Conservation (phyloP, 2,888 invertebrate species). For the Philereme transversata region DNA sequence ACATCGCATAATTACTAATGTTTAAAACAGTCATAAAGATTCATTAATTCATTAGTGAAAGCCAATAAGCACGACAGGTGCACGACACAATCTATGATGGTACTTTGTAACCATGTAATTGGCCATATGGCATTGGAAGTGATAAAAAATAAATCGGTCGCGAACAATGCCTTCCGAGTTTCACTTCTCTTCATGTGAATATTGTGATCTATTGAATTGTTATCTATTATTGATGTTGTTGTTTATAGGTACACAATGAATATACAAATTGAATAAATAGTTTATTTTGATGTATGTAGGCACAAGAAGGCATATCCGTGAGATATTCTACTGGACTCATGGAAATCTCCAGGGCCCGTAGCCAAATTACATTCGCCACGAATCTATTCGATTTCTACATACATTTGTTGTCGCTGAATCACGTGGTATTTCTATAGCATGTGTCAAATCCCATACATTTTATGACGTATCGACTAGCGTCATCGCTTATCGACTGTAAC, state of each 20-base stretch:
- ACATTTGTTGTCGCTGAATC: too few relatives aligned
- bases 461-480: too few relatives aligned
- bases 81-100: conserved; percentile 57
- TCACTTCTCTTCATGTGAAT: conserved; percentile 45
- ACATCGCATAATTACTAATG: conserved; percentile 32
- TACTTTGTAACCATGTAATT: conserved; percentile 17
- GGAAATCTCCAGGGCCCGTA: too few relatives aligned
- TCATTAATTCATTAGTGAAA: conserved; percentile 60
- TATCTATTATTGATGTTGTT: conserved; percentile 11
- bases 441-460: too few relatives aligned
- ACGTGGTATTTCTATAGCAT: too few relatives aligned
- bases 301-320: too few relatives aligned
- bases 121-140: conserved; percentile 42
- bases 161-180: conserved; percentile 64
- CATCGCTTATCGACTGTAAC: too few relatives aligned
- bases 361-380: too few relatives aligned
- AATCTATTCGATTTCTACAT: too few relatives aligned
- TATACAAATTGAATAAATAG: too few relatives aligned
- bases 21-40: conserved; percentile 43
- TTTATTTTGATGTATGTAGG: too few relatives aligned
- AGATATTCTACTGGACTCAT: too few relatives aligned
- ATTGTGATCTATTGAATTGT: conserved; percentile 28
- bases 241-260: not conserved
- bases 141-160: conserved; percentile 54
- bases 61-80: conserved; percentile 57